These are phyloP conservation scores for Drosophila ficusphila DNA, from an alignment of 1,140 invertebrate species.

Conservation along the genomic window DNA sequence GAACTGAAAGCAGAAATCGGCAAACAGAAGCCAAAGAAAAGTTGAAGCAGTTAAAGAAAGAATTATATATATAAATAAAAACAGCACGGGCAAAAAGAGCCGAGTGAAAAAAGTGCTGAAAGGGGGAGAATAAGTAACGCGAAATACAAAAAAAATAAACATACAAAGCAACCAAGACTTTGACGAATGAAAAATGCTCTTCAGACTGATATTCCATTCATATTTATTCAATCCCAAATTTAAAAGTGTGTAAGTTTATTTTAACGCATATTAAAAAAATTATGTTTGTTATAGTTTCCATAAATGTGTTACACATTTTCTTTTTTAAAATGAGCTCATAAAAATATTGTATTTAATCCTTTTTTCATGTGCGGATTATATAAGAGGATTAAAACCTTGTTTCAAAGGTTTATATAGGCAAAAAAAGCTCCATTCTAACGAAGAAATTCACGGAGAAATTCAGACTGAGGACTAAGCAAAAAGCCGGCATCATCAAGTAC, in stretches of 20 bases:
- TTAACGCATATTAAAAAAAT: too few species aligned
- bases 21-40: constrained; percentile 52
- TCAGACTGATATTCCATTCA: too few species aligned
- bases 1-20: constrained; percentile 29
- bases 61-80: constrained; percentile 38
- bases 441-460: not conserved
- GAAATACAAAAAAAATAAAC: constrained; percentile 21
- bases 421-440: not conserved
- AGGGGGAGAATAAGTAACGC: constrained; percentile 20
- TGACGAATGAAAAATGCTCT: constrained; percentile 22
- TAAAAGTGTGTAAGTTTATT: too few species aligned
- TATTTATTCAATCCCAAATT: too few species aligned
- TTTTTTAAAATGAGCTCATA: too few species aligned
- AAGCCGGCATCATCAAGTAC: constrained; percentile 26
- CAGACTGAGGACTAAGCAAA: not conserved
- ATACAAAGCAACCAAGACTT: not conserved
- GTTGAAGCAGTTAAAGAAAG: constrained; percentile 47
- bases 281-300: too few species aligned
- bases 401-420: too few species aligned
- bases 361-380: not conserved
- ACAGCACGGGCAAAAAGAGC: constrained; percentile 16
- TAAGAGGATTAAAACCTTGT: not conserved
- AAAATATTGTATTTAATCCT: too few species aligned
- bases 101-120: constrained; percentile 20
- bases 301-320: too few species aligned